Percentiles rank a stretch among this genome's conserved stretches.
These are phyloP conservation scores for Seira musarum DNA, from an alignment of 2,888 invertebrate species.

Conservation along the genomic window DNA sequence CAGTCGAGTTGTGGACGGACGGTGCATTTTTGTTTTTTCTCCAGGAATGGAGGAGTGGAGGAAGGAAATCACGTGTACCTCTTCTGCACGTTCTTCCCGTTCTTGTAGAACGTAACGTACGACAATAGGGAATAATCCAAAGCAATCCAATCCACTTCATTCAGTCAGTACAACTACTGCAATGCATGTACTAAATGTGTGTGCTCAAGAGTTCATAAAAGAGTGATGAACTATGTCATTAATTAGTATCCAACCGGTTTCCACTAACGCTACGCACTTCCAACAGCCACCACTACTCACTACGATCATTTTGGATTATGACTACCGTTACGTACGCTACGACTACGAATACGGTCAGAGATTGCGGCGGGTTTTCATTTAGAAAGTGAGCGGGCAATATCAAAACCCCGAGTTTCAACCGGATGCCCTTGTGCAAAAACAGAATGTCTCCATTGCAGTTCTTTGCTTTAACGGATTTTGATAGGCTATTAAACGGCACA, in stretches of 20 bases:
- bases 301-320: background rate
- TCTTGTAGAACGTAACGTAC: too few relatives aligned
- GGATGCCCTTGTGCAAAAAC: too few relatives aligned
- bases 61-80: background rate
- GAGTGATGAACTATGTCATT: conserved; percentile 60
- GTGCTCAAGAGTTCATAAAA: conserved; percentile 59
- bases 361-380: too few relatives aligned
- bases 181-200: conserved; percentile 14
- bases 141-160: conserved; percentile 14
- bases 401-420: too few relatives aligned
- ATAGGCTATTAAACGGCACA: too few relatives aligned
- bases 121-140: conserved; percentile 39
- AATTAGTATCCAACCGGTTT: conserved; percentile 58
- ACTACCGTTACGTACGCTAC: too few relatives aligned
- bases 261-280: background rate
- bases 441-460: too few relatives aligned
- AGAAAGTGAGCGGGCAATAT: too few relatives aligned
- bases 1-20: background rate
- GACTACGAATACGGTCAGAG: too few relatives aligned
- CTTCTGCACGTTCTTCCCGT: background rate
- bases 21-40: background rate
- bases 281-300: background rate
- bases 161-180: too few relatives aligned
- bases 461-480: too few relatives aligned
- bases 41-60: too few relatives aligned